Conservation (phyloP, 2,113 vertebrate genomes). For the Connochaetes taurinus region DNA sequence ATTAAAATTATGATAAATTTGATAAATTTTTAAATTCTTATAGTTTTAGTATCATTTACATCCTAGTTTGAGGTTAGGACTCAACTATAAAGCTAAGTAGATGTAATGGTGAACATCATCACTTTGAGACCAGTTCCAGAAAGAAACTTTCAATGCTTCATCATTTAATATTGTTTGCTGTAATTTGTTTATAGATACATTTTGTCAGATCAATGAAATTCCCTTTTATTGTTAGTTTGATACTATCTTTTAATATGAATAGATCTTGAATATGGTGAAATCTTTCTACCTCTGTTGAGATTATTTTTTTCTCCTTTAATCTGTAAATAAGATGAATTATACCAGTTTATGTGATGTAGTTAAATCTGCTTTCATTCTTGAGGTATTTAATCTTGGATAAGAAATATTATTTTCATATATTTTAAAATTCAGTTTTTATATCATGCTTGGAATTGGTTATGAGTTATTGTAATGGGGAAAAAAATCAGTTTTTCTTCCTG, state of each 20-base stretch:
- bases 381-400: neutral
- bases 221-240: neutral
- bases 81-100: neutral
- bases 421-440: neutral
- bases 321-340: neutral
- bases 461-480: neutral
- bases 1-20: neutral
- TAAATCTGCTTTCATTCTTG: neutral
- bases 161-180: neutral
- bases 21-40: neutral
- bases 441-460: neutral
- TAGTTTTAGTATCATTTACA: neutral
- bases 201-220: neutral
- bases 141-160: neutral
- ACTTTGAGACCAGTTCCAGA: neutral
- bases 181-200: neutral
- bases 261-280: neutral
- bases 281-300: neutral
- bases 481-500: neutral
- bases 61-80: neutral
- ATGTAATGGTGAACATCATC: neutral
- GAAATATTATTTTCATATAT: neutral
- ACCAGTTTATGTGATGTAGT: neutral
- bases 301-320: neutral
- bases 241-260: neutral